These are phyloP conservation scores for Drosophila putrida DNA, from an alignment of 2,888 invertebrate genomes.

Conservation along the genomic window DNA sequence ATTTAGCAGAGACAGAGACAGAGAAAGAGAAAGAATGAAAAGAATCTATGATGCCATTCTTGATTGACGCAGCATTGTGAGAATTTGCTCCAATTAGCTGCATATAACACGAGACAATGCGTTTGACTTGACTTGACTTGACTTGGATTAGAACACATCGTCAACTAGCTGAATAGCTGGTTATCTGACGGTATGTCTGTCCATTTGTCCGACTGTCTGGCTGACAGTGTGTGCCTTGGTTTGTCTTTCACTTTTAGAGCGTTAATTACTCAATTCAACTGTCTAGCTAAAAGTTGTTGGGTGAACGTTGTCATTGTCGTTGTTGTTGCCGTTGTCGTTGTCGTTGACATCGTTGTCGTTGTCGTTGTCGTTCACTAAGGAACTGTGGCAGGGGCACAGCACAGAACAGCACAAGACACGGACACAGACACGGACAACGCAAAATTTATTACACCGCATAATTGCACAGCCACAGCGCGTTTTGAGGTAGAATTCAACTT, in stretches of 20 bases:
- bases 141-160: conserved; percentile 44
- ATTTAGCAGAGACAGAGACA: background rate
- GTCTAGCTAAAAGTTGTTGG: conserved; percentile 72
- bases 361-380: conserved; percentile 42
- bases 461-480: conserved; percentile 78
- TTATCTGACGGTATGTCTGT: conserved; percentile 14
- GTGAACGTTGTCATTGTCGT: conserved; percentile 3
- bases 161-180: conserved; percentile 30
- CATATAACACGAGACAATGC: conserved; percentile 72
- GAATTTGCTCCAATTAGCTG: conserved; percentile 68
- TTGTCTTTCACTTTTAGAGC: conserved; percentile 56
- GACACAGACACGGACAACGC: conserved; percentile 74
- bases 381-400: conserved; percentile 9
- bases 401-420: conserved; percentile 32
- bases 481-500: conserved; percentile 65
- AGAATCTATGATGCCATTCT: conserved; percentile 23
- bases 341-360: conserved; percentile 47
- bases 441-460: conserved; percentile 82
- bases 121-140: conserved; percentile 48
- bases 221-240: conserved; percentile 30
- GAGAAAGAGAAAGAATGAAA: background rate
- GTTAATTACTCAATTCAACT: conserved; percentile 82
- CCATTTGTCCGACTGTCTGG: conserved; percentile 20
- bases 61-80: conserved; percentile 50
- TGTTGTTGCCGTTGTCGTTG: background rate